Percentiles rank a stretch among this genome's conserved stretches.
Conservation (phyloP, 1,140 invertebrate genomes). For the Rhyzopertha dominica region DNA sequence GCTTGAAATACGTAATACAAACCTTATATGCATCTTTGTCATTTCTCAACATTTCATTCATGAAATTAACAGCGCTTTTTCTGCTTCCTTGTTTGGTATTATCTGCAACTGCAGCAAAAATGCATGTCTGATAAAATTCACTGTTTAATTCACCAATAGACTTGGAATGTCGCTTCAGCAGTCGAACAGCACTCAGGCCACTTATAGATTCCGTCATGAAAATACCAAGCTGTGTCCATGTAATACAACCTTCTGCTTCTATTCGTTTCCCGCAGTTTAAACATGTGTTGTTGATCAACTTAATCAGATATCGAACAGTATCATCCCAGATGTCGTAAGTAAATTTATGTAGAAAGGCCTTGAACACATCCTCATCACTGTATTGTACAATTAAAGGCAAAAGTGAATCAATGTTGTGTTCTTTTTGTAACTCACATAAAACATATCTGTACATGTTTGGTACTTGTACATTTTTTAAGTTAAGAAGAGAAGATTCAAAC, state of each 20-base stretch:
- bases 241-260: slow-evolving; percentile 24
- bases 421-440: slow-evolving; percentile 16
- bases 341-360: slow-evolving; percentile 23
- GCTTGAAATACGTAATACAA: no score
- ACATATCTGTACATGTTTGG: slow-evolving; percentile 32
- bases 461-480: slow-evolving; percentile 27
- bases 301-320: slow-evolving; percentile 25
- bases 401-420: slow-evolving; percentile 18
- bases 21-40: no score
- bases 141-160: slow-evolving; percentile 39
- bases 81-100: slow-evolving; percentile 6
- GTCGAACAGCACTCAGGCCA: slow-evolving; percentile 28
- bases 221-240: slow-evolving; percentile 40
- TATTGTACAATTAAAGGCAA: slow-evolving; percentile 37
- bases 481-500: slow-evolving; percentile 20
- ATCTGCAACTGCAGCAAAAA: slow-evolving; percentile 28
- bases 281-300: slow-evolving; percentile 39
- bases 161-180: slow-evolving; percentile 39
- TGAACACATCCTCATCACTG: slow-evolving; percentile 29
- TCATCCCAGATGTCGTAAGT: slow-evolving; percentile 40
- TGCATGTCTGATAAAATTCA: slow-evolving; percentile 40
- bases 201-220: slow-evolving; percentile 42
- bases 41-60: slow-evolving; percentile 15
- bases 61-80: slow-evolving; percentile 19
- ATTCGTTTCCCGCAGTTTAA: slow-evolving; percentile 40